phyloP scores from a whole-genome alignment of 2,113 vertebrate genomes.

The Pomatorhinus ruficollis region DNA sequence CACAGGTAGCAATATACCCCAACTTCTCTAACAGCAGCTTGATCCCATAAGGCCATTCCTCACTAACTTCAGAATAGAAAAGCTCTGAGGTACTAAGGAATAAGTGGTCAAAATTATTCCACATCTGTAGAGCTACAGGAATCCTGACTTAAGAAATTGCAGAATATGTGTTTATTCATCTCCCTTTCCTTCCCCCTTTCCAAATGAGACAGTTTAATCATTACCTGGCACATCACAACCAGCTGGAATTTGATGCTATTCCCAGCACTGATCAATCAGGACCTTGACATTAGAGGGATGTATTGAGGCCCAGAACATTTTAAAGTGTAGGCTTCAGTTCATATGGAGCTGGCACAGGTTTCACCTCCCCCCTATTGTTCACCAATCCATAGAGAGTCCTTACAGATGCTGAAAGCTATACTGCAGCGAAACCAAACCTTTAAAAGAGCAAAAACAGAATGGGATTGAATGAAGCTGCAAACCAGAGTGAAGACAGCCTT shows the following conservation, averaged over 20 bases:
- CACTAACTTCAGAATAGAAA: neutral
- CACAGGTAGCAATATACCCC: neutral
- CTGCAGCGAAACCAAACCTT: constrained; percentile 49
- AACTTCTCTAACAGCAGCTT: neutral
- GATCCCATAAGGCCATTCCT: neutral
- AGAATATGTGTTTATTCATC: constrained; percentile 7
- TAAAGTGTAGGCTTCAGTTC: neutral
- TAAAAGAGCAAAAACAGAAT: constrained; percentile 54
- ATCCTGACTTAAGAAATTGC: neutral
- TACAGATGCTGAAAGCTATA: constrained; percentile 51
- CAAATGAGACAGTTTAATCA: constrained; percentile 26
- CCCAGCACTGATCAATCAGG: constrained; percentile 55
- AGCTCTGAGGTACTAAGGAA: neutral
- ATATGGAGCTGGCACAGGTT: neutral
- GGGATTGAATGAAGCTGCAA: constrained; percentile 36
- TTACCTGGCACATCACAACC: constrained; percentile 42
- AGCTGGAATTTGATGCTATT: constrained; percentile 54
- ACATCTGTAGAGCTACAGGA: constrained; percentile 16
- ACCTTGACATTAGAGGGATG: constrained; percentile 25
- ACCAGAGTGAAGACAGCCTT: constrained; percentile 46
- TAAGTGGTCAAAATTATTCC: constrained; percentile 32
- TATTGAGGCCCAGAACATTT: constrained; percentile 21
- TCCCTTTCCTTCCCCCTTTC: neutral
- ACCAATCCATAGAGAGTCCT: constrained; percentile 25
- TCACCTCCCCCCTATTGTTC: neutral